Conservation (phyloP, 64 coral and sea anemone genomes). For the Hydrozoanthus tunicans region DNA sequence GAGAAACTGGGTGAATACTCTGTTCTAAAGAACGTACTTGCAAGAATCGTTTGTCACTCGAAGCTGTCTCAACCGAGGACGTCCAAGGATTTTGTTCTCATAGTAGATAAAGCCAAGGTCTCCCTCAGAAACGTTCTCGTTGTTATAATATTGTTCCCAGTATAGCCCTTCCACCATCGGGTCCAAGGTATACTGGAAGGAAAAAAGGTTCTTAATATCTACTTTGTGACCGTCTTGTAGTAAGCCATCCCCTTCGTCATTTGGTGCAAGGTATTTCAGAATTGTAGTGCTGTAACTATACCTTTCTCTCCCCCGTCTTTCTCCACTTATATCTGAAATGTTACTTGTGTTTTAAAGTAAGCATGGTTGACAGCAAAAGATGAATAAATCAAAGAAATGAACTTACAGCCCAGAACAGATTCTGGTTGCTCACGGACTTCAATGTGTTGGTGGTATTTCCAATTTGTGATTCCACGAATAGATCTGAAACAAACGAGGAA, state of each 20-base stretch:
- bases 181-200: conserved; percentile 65
- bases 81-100: conserved; percentile 99
- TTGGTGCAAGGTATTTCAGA: too few species aligned
- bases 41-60: conserved; percentile 94
- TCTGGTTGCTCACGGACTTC: conserved; percentile 31
- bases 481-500: neutral
- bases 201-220: neutral
- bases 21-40: conserved; percentile 61
- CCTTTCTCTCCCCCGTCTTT: too few species aligned
- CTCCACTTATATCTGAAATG: too few species aligned
- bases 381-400: neutral
- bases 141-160: conserved; percentile 98
- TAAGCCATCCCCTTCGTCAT: too few species aligned
- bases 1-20: too few species aligned
- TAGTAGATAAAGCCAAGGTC: conserved; percentile 97
- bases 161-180: conserved; percentile 87
- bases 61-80: conserved; percentile 85
- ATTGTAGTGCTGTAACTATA: too few species aligned
- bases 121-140: conserved; percentile 67
- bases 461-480: conserved; percentile 50
- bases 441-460: conserved; percentile 43
- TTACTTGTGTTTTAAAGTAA: neutral
- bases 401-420: conserved; percentile 48
- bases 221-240: neutral
- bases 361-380: neutral